Evolutionary conservation across 2,888 invertebrate genomes (phyloP), one percentile per base, ranked within the genome.

Genomic region (Apotomis turbidana): DNA sequence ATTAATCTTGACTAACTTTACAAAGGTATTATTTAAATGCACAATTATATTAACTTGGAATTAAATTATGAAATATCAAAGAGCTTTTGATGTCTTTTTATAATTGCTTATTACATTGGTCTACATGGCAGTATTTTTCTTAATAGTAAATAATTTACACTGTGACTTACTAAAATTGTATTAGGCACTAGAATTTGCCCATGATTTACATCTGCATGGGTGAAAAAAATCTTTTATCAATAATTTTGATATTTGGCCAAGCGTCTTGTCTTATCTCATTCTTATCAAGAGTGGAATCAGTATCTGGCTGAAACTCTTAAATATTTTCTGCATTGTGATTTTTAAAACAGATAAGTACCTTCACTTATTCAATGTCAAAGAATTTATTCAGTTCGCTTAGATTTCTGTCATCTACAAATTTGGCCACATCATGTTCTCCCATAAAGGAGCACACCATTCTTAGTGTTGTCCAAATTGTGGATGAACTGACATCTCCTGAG

Each of bases 401-500:
- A 86, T 96, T 95, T 75, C 94, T 94, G 38, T 94, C 94, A 84
- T 95, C 95, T 6, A 96, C 94, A 70, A 94, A 86, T 62, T 93
- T 93, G 71, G 95, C 95, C 62, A 96, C 87, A 81, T 96, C 95
- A 81, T 94, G 93, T 80, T 95, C 94, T 68, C 96, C 96, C 95
- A 98, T 95, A 75, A 98, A 92, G 4, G 97, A 97, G 68, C 97
- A 94, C 54, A 98, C 97, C 96, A 99, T 97, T 83, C 97, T 95
- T 69, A 99, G 92, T 0, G 98, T 98, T 66, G 97, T 96, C 99
- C 99, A 99, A 86, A 99, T 98, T 55, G 97, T 97, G 78, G 98
- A 97, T 0, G 98, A 98, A 84, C 94, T 95, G 68, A 95, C 97
- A 76, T 95, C 94, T 71, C 78, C 80, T 13, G 78, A 76, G 55